Evolutionary conservation across 2,113 vertebrate genomes (phyloP).

Genomic region (Prunella fulvescens): DNA sequence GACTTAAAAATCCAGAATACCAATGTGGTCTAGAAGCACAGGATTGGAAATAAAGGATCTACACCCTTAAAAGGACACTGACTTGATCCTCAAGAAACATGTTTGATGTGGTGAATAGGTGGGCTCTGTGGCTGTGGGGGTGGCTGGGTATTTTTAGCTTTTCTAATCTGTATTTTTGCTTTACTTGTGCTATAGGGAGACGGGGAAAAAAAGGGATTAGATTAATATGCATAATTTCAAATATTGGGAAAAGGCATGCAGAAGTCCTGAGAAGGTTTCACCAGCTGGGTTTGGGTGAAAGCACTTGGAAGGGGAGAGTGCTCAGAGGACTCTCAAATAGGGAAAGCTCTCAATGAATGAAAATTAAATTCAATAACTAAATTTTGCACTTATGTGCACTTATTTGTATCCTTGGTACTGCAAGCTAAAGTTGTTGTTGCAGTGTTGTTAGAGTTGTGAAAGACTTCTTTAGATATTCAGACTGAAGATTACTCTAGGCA

Average conservation of each 20-base stretch:
- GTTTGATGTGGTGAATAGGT: not conserved
- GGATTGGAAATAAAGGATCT: not conserved
- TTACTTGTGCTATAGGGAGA: not conserved
- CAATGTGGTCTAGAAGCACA: not conserved
- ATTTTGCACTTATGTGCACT: not conserved
- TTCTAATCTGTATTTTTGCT: not conserved
- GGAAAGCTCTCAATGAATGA: not conserved
- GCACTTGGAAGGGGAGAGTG: rapidly evolving
- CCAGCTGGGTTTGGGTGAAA: not conserved
- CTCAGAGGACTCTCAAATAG: not conserved
- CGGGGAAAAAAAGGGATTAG: rapidly evolving
- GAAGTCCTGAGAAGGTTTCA: not conserved
- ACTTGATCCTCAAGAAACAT: rapidly evolving
- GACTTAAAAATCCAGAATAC: not conserved
- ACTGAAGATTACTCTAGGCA: not conserved
- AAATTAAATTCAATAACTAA: not conserved
- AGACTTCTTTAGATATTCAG: not conserved
- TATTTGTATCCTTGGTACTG: not conserved
- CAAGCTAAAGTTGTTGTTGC: not conserved
- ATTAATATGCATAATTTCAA: not conserved
- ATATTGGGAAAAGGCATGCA: rapidly evolving
- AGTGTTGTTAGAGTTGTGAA: not conserved
- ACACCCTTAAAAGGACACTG: not conserved
- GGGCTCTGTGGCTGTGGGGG: not conserved
- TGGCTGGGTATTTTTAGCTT: not conserved